A percentile compares a stretch with the other conserved stretches of the same genome.
Conservation (phyloP, 2,113 vertebrate species). For the Grammomys surdaster region DNA sequence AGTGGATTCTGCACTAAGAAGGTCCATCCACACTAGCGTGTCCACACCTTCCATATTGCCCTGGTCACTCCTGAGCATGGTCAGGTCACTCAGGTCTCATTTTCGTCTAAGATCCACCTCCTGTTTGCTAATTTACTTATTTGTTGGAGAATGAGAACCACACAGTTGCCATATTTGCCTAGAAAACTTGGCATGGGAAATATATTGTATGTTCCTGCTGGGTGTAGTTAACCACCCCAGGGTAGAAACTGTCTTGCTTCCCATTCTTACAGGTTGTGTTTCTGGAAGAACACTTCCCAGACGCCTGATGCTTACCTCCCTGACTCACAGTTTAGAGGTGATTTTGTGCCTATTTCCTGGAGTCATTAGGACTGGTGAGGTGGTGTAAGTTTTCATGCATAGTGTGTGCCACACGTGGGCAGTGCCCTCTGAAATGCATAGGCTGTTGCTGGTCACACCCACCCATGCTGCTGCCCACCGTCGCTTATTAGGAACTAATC, state of each 20-base stretch:
- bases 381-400: no score
- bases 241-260: neutral
- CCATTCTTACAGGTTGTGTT: neutral
- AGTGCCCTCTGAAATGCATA: accelerated
- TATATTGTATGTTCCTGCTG: neutral
- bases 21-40: neutral
- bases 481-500: neutral
- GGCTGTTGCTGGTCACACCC: neutral
- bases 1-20: neutral
- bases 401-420: accelerated
- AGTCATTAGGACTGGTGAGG: neutral
- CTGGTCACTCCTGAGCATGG: neutral
- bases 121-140: neutral
- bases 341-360: neutral
- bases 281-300: neutral
- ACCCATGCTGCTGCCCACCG: no score
- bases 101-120: neutral
- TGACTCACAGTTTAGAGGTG: neutral
- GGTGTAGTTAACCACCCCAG: neutral
- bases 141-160: neutral
- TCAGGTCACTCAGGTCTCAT: neutral
- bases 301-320: neutral
- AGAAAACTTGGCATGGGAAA: neutral
- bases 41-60: neutral
- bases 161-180: neutral